A percentile compares a stretch with the other conserved stretches of the same genome.
These are phyloP conservation scores for Lasiurus borealis DNA, from an alignment of 2,113 vertebrate species.

Conservation along the genomic window DNA sequence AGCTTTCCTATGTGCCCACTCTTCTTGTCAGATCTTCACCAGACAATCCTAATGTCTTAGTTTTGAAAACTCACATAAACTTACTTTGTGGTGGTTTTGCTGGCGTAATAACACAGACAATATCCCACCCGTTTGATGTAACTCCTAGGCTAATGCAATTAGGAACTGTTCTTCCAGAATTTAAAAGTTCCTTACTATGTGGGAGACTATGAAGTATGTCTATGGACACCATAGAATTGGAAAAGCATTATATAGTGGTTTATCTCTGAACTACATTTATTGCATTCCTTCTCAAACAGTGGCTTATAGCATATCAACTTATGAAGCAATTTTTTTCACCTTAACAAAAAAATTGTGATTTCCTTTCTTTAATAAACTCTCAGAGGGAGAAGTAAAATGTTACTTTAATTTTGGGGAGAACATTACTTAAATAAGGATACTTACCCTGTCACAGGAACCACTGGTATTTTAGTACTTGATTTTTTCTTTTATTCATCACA, in stretches of 20 bases:
- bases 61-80: conserved; percentile 96
- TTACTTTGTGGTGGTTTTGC: conserved; percentile 98
- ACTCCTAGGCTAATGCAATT: neutral
- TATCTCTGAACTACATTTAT: conserved; percentile 97
- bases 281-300: conserved; percentile 97
- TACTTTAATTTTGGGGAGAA: conserved; percentile 57
- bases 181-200: conserved; percentile 85
- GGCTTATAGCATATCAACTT: conserved; percentile 97
- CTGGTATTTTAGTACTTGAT: conserved; percentile 75
- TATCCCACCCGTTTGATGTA: conserved; percentile 84
- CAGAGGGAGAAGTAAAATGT: conserved; percentile 25
- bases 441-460: conserved; percentile 73
- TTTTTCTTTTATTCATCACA: conserved; percentile 81
- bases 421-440: conserved; percentile 81
- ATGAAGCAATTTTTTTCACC: conserved; percentile 96
- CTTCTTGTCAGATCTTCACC: conserved; percentile 93
- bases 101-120: conserved; percentile 96
- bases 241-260: conserved; percentile 94
- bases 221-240: conserved; percentile 92
- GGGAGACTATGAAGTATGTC: conserved; percentile 94
- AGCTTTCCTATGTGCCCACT: conserved; percentile 94
- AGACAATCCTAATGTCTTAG: conserved; percentile 95
- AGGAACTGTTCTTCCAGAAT: neutral
- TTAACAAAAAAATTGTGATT: conserved; percentile 86
- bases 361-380: conserved; percentile 53